Base-by-base conservation (phyloP, 1,140 invertebrate genomes). In the Metaphire vulgaris region DNA sequence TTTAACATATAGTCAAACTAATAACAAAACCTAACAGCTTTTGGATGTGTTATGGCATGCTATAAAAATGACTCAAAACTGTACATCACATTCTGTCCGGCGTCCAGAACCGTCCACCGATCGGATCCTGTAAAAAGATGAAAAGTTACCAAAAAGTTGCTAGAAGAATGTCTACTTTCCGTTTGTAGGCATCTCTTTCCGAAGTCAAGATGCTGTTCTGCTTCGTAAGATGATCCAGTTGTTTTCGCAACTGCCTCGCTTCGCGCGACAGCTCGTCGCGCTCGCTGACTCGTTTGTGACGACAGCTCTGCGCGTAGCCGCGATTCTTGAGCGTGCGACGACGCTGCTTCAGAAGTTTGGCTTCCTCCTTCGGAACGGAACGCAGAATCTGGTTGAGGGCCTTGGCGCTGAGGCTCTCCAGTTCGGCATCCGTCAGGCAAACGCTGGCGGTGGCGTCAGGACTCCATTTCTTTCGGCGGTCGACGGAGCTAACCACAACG, bases 301-400 rank as follows among this genome's bases (percentile, higher is more conserved):
- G 91, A 85, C 97, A 99, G 84, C 97, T 99, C 83, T 99, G 96
- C 33, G 97, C 97, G 88, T 99, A 99, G 1, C 96, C 96, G 15
- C 97, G 90, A 87, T 99, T 99, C 88, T 99, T 99, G 29, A 99
- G 88, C 14, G 97, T 99, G 78, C 97, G 89, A 67, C 97, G 88
- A 85, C 97, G 98, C 87, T 98, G 96, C 88, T 99, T 99, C 76
- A 99, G 86, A 65, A 92, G 90, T 21, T 92, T 90, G 1, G 98
- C 92, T 83, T 94, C 92, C 82, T 97, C 95, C 34, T 94, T 89
- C 0, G 94, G 91, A 81, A 90, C 92, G n/a, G 95, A 96, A 83
- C 98, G 95, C 16, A 99, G 89, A 29, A 92, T 88, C 84, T 97
- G 96, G 87, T 99, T 99, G 1, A 99, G 89, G 82, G 99, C 96